Evolutionary conservation across 2,888 invertebrate species (phyloP).

Genomic region (Leptopilina drosophilae): DNA sequence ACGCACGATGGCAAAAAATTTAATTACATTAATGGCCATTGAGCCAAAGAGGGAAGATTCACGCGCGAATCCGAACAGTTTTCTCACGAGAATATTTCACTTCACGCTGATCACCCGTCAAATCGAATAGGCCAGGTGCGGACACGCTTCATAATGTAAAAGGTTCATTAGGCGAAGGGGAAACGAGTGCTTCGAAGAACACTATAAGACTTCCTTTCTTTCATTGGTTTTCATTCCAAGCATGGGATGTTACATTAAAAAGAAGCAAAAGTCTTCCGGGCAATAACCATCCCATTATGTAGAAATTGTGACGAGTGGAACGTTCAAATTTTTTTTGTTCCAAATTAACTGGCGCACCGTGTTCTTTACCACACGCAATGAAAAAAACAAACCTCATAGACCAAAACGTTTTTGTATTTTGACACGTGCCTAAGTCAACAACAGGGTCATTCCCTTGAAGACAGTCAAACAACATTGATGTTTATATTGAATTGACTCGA

Average conservation of each 20-base stretch:
- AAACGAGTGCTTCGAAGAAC: slow-evolving; percentile 36
- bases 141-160: slow-evolving; percentile 44
- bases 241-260: slow-evolving; percentile 6
- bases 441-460: no score
- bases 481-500: no score
- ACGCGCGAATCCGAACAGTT: slow-evolving; percentile 32
- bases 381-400: no score
- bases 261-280: slow-evolving; percentile 36
- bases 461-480: no score
- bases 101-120: slow-evolving; percentile 46
- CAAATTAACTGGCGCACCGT: slow-evolving; percentile 21
- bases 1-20: slow-evolving; percentile 30
- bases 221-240: slow-evolving; percentile 42
- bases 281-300: slow-evolving; percentile 41
- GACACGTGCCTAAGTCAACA: no score
- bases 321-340: slow-evolving; percentile 7
- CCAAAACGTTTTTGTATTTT: no score
- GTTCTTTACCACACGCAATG: no score
- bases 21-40: slow-evolving; percentile 33
- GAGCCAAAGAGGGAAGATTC: slow-evolving; percentile 28
- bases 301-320: slow-evolving; percentile 28
- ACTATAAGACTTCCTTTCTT: slow-evolving; percentile 40
- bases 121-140: slow-evolving; percentile 47
- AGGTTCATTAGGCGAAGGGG: slow-evolving; percentile 44
- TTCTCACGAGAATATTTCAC: slow-evolving; percentile 44